A percentile compares a stretch with the other conserved stretches of the same genome.
Conservation (phyloP, 2,888 invertebrate species). For the Fissipunctia ypsillon region DNA sequence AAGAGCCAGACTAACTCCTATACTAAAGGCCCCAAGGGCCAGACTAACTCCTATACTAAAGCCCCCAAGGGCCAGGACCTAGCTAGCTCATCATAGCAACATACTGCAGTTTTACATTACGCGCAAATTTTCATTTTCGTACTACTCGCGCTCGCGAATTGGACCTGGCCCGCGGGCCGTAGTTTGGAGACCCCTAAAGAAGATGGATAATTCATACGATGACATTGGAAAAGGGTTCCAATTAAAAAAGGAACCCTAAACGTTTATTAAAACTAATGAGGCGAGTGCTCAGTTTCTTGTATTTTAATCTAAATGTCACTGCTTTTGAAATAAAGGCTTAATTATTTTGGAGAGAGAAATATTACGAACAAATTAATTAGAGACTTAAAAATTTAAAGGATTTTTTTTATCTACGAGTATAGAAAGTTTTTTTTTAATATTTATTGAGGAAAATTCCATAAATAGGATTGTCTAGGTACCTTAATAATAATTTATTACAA, state of each 20-base stretch:
- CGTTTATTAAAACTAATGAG: constrained; percentile 45
- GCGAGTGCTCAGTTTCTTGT: constrained; percentile 31
- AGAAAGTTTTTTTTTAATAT: no score
- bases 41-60: no score
- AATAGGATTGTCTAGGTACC: not conserved
- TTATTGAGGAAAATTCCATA: not conserved
- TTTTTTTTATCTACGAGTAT: not conserved
- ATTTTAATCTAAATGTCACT: constrained; percentile 37
- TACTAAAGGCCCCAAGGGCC: no score
- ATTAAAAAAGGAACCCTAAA: constrained; percentile 16
- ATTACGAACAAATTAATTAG: not conserved
- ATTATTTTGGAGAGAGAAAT: constrained; percentile 8
- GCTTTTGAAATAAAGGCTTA: not conserved
- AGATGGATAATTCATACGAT: no score
- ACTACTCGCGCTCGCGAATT: no score
- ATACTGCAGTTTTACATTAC: no score
- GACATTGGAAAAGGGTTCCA: constrained; percentile 24
- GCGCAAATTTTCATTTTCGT: no score
- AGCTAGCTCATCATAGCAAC: no score
- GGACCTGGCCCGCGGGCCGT: no score
- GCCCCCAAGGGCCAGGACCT: no score
- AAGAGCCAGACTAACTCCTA: no score
- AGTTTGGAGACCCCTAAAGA: no score
- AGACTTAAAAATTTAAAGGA: not conserved
- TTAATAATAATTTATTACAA: not conserved